Conservation (phyloP, 2,113 vertebrate genomes). For the Nothocercus nigrocapillus region DNA sequence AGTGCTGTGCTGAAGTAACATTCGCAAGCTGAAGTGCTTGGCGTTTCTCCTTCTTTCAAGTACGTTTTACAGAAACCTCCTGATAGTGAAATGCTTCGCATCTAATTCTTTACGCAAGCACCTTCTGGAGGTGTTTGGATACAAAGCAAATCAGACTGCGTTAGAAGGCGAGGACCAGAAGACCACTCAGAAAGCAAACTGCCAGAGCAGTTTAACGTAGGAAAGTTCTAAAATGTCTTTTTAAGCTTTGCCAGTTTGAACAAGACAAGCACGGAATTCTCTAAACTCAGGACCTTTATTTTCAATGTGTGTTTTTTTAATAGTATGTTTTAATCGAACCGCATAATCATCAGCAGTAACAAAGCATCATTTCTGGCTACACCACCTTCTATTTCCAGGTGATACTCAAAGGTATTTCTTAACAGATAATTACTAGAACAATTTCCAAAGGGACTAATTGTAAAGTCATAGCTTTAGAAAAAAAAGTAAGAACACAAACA, state of each 20-base stretch:
- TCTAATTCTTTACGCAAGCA: conserved; percentile 39
- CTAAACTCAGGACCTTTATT: not conserved
- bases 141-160: not conserved
- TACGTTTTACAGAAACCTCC: not conserved
- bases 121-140: conserved; percentile 4
- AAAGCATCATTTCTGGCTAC: not conserved
- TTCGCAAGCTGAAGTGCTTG: not conserved
- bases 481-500: not conserved
- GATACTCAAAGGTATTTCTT: not conserved
- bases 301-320: not conserved
- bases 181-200: not conserved
- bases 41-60: not conserved
- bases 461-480: not conserved
- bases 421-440: not conserved
- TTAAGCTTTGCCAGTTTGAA: not conserved
- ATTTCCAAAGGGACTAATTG: not conserved
- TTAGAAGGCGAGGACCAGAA: conserved; percentile 9
- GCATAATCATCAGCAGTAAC: not conserved
- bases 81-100: not conserved
- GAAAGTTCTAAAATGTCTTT: not conserved
- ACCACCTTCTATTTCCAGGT: not conserved
- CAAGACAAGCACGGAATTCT: not conserved
- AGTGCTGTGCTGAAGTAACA: not conserved
- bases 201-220: not conserved
- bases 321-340: not conserved